A percentile compares a stretch with the other conserved stretches of the same genome.
Conservation (phyloP, 2,888 invertebrate genomes). For the Pocota personata region DNA sequence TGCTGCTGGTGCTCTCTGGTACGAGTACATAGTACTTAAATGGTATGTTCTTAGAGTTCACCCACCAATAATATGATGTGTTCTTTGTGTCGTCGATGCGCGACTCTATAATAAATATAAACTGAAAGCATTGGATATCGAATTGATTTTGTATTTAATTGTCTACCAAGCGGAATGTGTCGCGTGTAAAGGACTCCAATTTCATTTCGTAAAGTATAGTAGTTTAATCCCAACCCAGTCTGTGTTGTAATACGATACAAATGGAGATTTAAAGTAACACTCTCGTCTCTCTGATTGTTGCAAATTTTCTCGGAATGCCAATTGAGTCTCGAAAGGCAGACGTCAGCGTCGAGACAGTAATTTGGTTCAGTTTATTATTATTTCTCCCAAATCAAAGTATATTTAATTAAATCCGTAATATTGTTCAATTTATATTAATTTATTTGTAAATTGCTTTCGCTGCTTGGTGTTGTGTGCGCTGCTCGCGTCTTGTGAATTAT, state of each 20-base stretch:
- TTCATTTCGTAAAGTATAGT: slow-evolving; percentile 22
- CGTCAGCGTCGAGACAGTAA: slow-evolving; percentile 55
- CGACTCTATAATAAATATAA: neutral
- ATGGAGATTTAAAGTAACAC: slow-evolving; percentile 4
- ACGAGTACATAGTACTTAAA: slow-evolving; percentile 31
- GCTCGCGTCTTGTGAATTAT: slow-evolving; percentile 7
- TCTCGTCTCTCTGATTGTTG: slow-evolving; percentile 8
- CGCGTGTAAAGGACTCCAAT: slow-evolving; percentile 34
- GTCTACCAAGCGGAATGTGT: slow-evolving; percentile 16
- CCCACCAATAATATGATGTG: slow-evolving; percentile 15
- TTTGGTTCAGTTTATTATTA: slow-evolving; percentile 46
- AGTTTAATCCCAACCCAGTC: slow-evolving; percentile 13
- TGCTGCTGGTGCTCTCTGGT: neutral
- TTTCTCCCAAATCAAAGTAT: slow-evolving; percentile 34
- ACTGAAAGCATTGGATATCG: neutral
- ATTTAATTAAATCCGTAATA: slow-evolving; percentile 50
- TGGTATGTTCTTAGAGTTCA: slow-evolving; percentile 36
- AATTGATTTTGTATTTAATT: slow-evolving; percentile 17
- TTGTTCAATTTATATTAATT: slow-evolving; percentile 67
- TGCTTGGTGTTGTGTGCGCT: neutral
- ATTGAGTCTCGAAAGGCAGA: slow-evolving; percentile 25
- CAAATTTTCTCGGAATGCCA: slow-evolving; percentile 41
- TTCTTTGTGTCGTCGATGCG: slow-evolving; percentile 2
- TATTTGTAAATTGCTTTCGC: slow-evolving; percentile 38
- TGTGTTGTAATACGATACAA: slow-evolving; percentile 28